Conservation (phyloP, 2,113 vertebrate species). For the Notothenia coriiceps region DNA sequence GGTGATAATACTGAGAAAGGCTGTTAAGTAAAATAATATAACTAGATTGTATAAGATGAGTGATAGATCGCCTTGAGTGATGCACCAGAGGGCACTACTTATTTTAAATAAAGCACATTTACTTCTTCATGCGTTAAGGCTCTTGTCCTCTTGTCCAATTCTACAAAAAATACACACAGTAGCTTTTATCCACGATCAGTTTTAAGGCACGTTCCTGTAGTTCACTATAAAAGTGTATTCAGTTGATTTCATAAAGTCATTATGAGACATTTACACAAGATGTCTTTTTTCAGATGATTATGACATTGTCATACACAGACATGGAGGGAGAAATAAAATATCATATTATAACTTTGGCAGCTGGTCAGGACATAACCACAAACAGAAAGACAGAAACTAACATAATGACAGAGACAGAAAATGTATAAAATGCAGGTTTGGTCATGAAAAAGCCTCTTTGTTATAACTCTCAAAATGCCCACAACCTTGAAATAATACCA, state of each 20-base stretch:
- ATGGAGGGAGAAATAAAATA: neutral
- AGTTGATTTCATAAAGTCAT: neutral
- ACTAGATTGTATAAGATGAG: neutral
- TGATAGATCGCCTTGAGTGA: neutral
- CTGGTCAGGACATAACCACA: too few species aligned
- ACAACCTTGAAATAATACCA: neutral
- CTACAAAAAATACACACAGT: neutral
- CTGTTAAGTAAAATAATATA: neutral
- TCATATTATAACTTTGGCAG: constrained; percentile 2
- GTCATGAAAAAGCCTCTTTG: neutral
- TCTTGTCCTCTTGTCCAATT: neutral
- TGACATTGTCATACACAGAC: neutral
- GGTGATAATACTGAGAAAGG: neutral
- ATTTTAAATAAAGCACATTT: neutral
- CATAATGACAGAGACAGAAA: too few species aligned
- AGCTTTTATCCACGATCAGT: neutral
- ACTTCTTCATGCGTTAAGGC: neutral
- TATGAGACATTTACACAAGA: neutral
- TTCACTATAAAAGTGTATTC: neutral
- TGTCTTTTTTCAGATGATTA: neutral
- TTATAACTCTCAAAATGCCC: neutral
- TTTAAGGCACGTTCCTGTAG: neutral
- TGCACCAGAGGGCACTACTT: neutral
- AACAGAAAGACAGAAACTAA: neutral
- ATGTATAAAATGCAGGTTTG: neutral